A percentile compares a stretch with the other conserved stretches of the same genome.
Conservation (phyloP, 2,113 vertebrate species). For the Zapornia atra region DNA sequence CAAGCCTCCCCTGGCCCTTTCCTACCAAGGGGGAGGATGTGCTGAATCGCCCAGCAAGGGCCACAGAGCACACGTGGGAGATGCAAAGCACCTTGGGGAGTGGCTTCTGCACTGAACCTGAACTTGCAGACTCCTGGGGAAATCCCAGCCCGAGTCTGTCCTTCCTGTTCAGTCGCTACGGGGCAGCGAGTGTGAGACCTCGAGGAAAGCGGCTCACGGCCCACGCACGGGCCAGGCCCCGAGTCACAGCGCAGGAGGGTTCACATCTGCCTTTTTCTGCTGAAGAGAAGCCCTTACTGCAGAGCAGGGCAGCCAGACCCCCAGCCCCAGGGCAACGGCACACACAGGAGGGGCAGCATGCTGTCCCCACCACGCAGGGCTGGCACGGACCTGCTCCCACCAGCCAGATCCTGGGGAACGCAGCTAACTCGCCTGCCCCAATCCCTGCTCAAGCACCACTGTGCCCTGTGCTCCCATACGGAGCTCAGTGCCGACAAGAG, state of each 20-base stretch:
- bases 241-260: no score
- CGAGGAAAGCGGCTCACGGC: not conserved
- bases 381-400: not conserved
- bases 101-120: not conserved
- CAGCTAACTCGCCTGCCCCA: not conserved
- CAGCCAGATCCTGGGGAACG: not conserved
- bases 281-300: not conserved
- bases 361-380: accelerated
- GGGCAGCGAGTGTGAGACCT: not conserved
- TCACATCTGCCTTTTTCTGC: not conserved
- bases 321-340: accelerated
- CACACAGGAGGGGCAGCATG: not conserved
- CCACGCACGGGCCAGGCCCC: accelerated
- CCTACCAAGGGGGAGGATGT: not conserved
- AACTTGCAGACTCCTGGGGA: not conserved
- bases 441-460: not conserved
- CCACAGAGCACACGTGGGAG: not conserved
- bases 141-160: not conserved
- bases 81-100: not conserved
- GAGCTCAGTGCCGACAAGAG: not conserved
- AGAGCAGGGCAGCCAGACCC: not conserved
- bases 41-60: not conserved
- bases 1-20: no score
- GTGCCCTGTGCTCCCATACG: not conserved
- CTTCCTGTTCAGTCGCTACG: not conserved